Base-by-base conservation (phyloP, 2,797 vertebrate species). In the Apodemus agrarius region DNA sequence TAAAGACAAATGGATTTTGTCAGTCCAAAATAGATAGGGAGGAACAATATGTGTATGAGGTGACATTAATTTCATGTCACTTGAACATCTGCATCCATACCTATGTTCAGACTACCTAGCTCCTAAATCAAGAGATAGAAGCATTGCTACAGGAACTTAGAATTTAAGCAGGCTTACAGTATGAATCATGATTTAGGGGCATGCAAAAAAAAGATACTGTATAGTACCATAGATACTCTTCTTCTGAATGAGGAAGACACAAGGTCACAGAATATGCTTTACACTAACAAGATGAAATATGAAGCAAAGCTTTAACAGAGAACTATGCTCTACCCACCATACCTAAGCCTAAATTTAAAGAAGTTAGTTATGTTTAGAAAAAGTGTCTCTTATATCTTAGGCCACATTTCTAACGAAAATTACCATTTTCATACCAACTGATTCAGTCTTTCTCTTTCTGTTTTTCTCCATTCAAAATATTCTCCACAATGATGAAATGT, bases 1-100 rank as follows among this genome's bases (percentile, higher is more conserved):
- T 82, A 88, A 95, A 96, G 67, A 97, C 69, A 96, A 91, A 93
- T 87, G 37, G n/a, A 84, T 63, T 82, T 52, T 93, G 52, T 97
- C 91, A 86, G 6, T 34, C 78, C 6, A 76, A 79, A 96, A 90
- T 34, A 96, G 95, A 96, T 40, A 91, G 11, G 21, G 65, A 87
- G 3, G 49, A 83, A 72, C 21, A 76, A 21, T 86, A 6, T 49
- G 9, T 40, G 29, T 14, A 13, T 65, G 54, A 78, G 95, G 31
- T 40, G 79, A 76, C 24, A 91, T 92, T 46, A 92, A 93, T 96
- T 90, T 65, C 37, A 92, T 76, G 61, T 89, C 85, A 80, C 46
- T 90, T 7, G 21, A 79, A 90, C 63, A 37, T 72, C 17, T 19
- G 22, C 6, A 63, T 74, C 49, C 7, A 12, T 52, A 21, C 63